phyloP scores from a whole-genome alignment of 2,888 invertebrate genomes.

The Drosophila atroscutellata region DNA sequence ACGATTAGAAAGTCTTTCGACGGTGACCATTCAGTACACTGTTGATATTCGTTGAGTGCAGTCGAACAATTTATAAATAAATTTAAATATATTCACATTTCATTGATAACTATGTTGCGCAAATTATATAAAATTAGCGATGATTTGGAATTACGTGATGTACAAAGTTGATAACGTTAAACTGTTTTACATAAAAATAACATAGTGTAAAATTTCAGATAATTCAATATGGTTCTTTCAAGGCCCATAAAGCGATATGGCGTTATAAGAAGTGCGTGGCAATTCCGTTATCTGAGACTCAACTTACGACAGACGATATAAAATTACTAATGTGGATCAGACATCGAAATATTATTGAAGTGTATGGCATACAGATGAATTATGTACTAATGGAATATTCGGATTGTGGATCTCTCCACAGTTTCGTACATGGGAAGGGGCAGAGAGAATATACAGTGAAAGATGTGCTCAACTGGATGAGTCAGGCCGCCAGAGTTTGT shows the following conservation, averaged over 20 bases:
- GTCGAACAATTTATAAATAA: no score
- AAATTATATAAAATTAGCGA: no score
- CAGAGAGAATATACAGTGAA: neutral
- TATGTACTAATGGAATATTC: neutral
- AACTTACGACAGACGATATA: neutral
- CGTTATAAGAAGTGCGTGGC: neutral
- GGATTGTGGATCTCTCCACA: neutral
- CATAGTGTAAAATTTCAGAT: no score
- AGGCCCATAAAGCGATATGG: neutral
- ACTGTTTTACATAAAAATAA: no score
- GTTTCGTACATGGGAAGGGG: neutral
- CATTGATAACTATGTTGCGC: no score
- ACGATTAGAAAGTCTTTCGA: no score
- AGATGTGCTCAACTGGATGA: constrained; percentile 1
- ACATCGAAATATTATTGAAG: neutral
- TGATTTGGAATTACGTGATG: no score
- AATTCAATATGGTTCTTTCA: neutral
- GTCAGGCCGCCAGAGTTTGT: neutral
- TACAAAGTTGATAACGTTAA: no score
- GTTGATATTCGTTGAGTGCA: no score
- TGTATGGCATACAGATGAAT: no score
- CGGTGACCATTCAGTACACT: no score
- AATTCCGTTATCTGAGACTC: neutral
- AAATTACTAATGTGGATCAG: neutral
- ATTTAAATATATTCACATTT: no score